Evolutionary conservation across 2,888 invertebrate genomes (phyloP).

Genomic region (Acheta domesticus): DNA sequence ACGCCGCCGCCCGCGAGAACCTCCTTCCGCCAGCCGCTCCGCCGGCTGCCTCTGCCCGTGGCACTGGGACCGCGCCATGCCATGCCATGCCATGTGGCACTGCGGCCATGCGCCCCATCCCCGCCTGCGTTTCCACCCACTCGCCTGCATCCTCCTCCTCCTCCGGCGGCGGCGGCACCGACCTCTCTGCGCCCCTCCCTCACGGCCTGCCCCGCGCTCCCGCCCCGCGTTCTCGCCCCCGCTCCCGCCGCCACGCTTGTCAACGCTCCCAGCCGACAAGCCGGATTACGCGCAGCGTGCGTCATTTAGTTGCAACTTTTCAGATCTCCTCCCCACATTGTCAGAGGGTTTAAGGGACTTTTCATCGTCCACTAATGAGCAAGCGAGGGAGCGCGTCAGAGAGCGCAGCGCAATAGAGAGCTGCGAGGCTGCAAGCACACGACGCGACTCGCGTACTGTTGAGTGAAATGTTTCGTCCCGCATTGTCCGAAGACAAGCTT

Average conservation of each 20-base stretch:
- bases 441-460: no score
- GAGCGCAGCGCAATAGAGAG: neutral
- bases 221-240: neutral
- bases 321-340: constrained; percentile 33
- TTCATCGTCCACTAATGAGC: constrained; percentile 39
- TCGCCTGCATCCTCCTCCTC: neutral
- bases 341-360: constrained; percentile 33
- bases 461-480: no score
- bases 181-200: constrained; percentile 32
- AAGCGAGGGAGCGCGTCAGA: constrained; percentile 18
- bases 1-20: no score
- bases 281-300: constrained; percentile 36
- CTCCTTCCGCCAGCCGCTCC: no score
- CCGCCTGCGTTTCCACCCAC: neutral
- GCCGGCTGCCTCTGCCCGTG: neutral
- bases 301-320: constrained; percentile 38
- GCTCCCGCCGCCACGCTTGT: neutral
- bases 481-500: no score
- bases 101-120: neutral
- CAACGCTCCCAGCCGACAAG: constrained; percentile 30
- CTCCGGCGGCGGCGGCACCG: neutral
- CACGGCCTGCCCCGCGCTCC: constrained; percentile 36
- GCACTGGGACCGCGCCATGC: no score
- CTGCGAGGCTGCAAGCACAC: no score
- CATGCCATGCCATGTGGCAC: no score